Conservation (phyloP, 2,113 vertebrate species). For the Geothlypis trichas region DNA sequence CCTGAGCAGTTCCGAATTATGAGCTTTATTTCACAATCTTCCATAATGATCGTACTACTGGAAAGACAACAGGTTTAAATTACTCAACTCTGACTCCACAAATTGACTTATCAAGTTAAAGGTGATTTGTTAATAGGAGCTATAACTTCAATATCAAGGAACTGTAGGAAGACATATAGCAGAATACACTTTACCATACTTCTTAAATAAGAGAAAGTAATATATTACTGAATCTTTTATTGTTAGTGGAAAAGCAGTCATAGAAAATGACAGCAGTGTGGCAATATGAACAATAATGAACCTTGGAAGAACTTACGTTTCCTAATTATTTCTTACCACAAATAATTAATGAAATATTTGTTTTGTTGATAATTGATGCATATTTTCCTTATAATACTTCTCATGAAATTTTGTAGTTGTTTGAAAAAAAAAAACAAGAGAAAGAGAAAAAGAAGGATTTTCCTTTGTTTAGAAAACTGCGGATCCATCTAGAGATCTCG, state of each 20-base stretch:
- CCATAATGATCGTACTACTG: background rate
- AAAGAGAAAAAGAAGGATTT: background rate
- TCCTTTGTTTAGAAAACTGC: background rate
- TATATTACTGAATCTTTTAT: background rate
- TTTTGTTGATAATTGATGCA: background rate
- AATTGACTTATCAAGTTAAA: background rate
- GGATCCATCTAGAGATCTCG: background rate
- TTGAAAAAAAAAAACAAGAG: background rate
- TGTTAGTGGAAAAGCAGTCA: background rate
- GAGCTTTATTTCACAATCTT: background rate
- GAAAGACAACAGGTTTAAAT: background rate
- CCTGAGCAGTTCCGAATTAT: background rate
- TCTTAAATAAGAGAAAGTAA: background rate
- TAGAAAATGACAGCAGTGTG: background rate
- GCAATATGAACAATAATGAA: background rate
- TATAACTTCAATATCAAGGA: background rate
- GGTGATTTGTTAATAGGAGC: background rate
- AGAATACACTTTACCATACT: background rate
- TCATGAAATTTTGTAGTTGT: background rate
- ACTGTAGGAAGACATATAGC: background rate
- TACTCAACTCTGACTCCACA: background rate
- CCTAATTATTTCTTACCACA: background rate
- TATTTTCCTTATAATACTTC: background rate
- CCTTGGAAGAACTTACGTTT: background rate
- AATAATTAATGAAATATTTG: background rate